Base-by-base conservation (phyloP, 2,888 invertebrate species). In the Dromius quadrimaculatus region DNA sequence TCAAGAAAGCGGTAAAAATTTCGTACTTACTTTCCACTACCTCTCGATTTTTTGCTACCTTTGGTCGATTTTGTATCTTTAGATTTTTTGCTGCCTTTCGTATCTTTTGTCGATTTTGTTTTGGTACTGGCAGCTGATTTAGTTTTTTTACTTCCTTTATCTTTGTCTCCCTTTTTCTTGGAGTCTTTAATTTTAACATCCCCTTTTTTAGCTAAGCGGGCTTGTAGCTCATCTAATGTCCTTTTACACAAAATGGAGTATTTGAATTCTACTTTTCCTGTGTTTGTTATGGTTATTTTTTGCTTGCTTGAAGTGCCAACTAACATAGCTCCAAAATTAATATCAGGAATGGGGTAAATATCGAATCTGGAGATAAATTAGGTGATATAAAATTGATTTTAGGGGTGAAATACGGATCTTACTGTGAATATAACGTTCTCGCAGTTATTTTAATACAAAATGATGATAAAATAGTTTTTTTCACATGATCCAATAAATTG, bases 291-390 rank as follows among this genome's bases (percentile, higher is more conserved):
- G 65, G 85, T 84, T 0, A 90, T 83, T 17, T 85, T 84, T 76
- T 86, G 83, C n/a, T 78, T 80, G 69, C 86, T 85, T 19, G 82
- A 82, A 4, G 83, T 84, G 5, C 84, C 85, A 3, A 88, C 81
- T 9, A 86, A 79, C 75, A 88, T 83, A 5, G 87, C 82, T 47
- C 88, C 87, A 76, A 89, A 89, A 77, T 87, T 85, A 28, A 90
- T 77, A 74, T 86, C 85, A 0, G 85, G 84, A 71, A 84, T 78
- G 0, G 90, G 89, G 74, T 86, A 85, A 11, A 89, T 73, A 2
- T 85, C 85, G 76, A 86, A 89, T 59, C 89, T 89, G 75, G 34
- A 74, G 15, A 19, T 15, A 28, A 28, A 5, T n/a, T n/a, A n/a
- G n/a, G 38, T 38, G 13, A 3, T 32, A n/a, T 15, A 5, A 45